Evolutionary conservation across 1,140 invertebrate species (phyloP).

Genomic region (Pachypeltis micranthus): DNA sequence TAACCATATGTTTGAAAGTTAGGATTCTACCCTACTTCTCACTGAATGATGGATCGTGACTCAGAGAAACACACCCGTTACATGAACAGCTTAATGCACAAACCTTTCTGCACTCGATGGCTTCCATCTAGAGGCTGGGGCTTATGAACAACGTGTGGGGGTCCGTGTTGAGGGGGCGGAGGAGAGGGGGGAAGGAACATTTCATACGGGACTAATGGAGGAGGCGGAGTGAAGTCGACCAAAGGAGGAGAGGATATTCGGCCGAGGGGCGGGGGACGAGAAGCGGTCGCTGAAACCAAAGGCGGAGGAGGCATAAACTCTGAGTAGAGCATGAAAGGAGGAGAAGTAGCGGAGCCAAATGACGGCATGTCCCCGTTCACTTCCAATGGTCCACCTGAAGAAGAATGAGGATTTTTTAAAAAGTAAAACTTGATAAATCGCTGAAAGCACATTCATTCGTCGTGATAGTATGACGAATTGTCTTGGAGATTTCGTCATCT

Average conservation of each 20-base stretch:
- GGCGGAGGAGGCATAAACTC: slow-evolving; percentile 36
- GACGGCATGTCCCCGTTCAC: slow-evolving; percentile 31
- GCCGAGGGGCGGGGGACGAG: slow-evolving; percentile 47
- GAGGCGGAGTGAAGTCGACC: slow-evolving; percentile 24
- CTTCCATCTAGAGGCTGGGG: slow-evolving; percentile 20
- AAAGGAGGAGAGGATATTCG: slow-evolving; percentile 48
- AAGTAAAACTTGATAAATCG: no score
- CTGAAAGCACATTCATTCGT: no score
- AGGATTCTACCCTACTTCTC: no score
- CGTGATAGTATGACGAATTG: no score
- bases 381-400: neutral
- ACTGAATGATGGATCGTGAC: no score
- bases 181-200: slow-evolving; percentile 19
- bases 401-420: no score
- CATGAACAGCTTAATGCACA: no score
- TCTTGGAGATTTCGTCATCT: no score
- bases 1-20: no score
- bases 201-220: slow-evolving; percentile 19
- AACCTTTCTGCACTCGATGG: slow-evolving; percentile 21
- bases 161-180: slow-evolving; percentile 5
- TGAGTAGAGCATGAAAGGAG: slow-evolving; percentile 30
- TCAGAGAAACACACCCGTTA: no score
- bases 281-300: slow-evolving; percentile 37
- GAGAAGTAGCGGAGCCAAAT: slow-evolving; percentile 20
- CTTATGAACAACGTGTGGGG: slow-evolving; percentile 13